Evolutionary conservation across 2,888 invertebrate genomes (phyloP), one percentile per base, ranked within the genome.

Genomic region (Folsomia manolachei): DNA sequence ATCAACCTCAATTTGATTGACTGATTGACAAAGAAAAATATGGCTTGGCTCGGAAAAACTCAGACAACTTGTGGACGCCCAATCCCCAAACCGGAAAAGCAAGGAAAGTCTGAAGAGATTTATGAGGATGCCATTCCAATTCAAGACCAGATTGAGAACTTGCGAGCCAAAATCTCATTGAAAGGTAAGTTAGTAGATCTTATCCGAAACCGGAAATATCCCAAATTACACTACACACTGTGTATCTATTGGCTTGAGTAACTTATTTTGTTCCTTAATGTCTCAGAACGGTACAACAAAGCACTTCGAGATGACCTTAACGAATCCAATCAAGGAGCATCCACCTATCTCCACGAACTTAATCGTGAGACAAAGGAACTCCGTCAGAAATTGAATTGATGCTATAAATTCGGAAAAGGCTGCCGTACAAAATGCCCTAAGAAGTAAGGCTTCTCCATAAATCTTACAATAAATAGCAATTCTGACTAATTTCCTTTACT

Each of bases 131-230:
- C 75, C 1, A 69, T 77, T 23, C 77, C 79, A 25, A 71, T 79
- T 27, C 79, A 80, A 64, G 80, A 80, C 62, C 80, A 80, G 26
- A 80, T 80, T 68, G 79, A 79, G 67, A 79, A 78, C 66, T 72
- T 80, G n/a, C 66, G 80, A 9, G 72, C 78, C 18, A 80, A 80
- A 73, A 80, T 79, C 27, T 73, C 78, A 0, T 63, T 80, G 7
- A 79, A 78, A 65, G 76, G 75, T 75, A 27, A 27, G n/a, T n/a
- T n/a, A n/a, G n/a, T n/a, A n/a, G n/a, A n/a, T n/a, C n/a, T n/a
- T n/a, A n/a, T n/a, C n/a, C n/a, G n/a, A n/a, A n/a, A n/a, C n/a
- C n/a, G n/a, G n/a, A n/a, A n/a, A n/a, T n/a, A n/a, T n/a, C n/a
- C n/a, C n/a, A n/a, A n/a, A n/a, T n/a, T n/a, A n/a, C n/a, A n/a